A percentile compares a stretch with the other conserved stretches of the same genome.
These are phyloP conservation scores for Puma concolor DNA, from an alignment of 2,113 vertebrate species.

Conservation along the genomic window DNA sequence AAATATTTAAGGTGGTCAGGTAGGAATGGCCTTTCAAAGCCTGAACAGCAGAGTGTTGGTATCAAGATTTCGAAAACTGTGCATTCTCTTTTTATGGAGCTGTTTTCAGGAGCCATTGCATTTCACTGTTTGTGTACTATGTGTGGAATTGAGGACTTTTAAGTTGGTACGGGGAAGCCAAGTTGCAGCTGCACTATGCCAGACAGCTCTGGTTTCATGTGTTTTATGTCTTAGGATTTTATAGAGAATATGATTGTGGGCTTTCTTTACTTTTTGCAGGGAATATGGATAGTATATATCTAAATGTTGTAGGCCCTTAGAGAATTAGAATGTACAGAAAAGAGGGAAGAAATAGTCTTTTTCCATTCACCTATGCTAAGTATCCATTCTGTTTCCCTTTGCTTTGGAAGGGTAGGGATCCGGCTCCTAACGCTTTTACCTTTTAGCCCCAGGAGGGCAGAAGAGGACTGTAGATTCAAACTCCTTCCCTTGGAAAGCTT, in stretches of 20 bases:
- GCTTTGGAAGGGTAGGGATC: not conserved
- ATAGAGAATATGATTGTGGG: conserved; percentile 74
- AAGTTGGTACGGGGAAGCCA: conserved; percentile 46
- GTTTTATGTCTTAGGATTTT: conserved; percentile 70
- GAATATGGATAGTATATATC: conserved; percentile 56
- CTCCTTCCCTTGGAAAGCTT: conserved; percentile 23
- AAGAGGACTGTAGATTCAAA: not conserved
- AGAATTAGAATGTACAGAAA: conserved; percentile 51
- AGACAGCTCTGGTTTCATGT: conserved; percentile 70
- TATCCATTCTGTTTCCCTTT: conserved; percentile 35
- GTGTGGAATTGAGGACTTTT: conserved; percentile 78
- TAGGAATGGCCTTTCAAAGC: conserved; percentile 87
- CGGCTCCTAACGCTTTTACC: not conserved
- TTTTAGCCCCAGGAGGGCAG: not conserved
- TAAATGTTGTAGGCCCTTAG: conserved; percentile 51
- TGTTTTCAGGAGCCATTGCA: conserved; percentile 78
- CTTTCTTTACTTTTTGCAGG: conserved; percentile 69
- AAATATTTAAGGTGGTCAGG: conserved; percentile 94
- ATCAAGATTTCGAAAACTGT: conserved; percentile 76
- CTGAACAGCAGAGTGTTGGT: conserved; percentile 72
- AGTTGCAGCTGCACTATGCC: conserved; percentile 48
- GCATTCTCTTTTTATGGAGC: conserved; percentile 70
- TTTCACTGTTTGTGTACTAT: conserved; percentile 75
- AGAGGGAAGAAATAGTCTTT: conserved; percentile 49
- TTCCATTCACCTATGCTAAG: not conserved